phyloP scores from a whole-genome alignment of 2,113 vertebrate species.

The Ciconia maguari region DNA sequence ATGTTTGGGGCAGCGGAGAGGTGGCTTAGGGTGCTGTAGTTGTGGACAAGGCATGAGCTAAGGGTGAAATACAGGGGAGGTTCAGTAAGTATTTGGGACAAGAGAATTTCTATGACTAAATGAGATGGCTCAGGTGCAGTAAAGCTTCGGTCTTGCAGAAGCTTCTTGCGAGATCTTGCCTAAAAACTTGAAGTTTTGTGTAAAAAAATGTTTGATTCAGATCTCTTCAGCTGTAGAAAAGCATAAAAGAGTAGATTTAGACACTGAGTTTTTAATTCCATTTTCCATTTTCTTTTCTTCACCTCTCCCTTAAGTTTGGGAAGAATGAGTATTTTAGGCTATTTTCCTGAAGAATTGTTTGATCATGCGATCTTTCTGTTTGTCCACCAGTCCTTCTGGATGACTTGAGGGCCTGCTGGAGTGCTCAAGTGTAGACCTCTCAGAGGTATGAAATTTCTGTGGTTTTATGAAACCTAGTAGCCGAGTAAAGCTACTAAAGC shows the following conservation, averaged over 20 bases:
- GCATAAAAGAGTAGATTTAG: background rate
- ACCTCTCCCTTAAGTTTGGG: background rate
- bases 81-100: background rate
- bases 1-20: background rate
- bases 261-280: background rate
- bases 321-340: background rate
- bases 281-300: background rate
- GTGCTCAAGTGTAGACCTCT: background rate
- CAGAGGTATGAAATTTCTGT: background rate
- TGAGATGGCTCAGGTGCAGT: background rate
- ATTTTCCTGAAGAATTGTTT: background rate
- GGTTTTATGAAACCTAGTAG: background rate
- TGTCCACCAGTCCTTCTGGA: background rate
- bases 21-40: background rate
- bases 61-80: background rate
- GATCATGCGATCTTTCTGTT: accelerated
- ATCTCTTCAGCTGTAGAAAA: background rate
- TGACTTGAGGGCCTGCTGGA: background rate
- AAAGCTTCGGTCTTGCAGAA: background rate
- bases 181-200: background rate
- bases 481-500: background rate
- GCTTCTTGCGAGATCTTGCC: background rate
- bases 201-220: background rate
- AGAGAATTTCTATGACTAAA: background rate
- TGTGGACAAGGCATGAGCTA: background rate